Conservation (phyloP, 1,140 invertebrate species). For the Ceratosolen solmsi region DNA sequence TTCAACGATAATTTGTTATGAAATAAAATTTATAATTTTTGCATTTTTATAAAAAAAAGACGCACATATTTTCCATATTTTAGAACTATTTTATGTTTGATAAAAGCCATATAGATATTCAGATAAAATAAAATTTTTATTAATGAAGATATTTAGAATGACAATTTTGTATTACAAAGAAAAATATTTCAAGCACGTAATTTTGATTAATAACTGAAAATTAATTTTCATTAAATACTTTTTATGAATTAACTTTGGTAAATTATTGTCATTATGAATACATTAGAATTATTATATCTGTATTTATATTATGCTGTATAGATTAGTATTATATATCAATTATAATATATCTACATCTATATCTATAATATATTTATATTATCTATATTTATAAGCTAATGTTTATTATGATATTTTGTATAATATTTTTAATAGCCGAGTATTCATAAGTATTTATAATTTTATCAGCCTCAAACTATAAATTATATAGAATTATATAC, state of each 20-base stretch:
- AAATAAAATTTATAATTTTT: constrained; percentile 37
- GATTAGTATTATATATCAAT: too few species aligned
- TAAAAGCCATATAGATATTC: neutral
- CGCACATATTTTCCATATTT: constrained; percentile 24
- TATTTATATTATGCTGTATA: too few species aligned
- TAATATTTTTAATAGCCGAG: too few species aligned
- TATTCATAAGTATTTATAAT: too few species aligned
- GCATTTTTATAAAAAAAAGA: constrained; percentile 24
- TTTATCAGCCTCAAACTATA: too few species aligned
- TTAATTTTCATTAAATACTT: neutral
- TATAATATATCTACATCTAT: too few species aligned
- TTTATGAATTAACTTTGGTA: neutral
- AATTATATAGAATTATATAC: too few species aligned
- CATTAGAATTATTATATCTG: too few species aligned
- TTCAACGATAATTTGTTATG: neutral
- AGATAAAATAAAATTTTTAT: neutral
- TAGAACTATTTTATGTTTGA: neutral
- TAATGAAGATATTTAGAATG: neutral
- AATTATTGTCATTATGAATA: too few species aligned
- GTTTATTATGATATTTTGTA: too few species aligned
- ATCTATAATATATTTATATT: too few species aligned
- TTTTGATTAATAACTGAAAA: neutral
- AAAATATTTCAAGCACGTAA: neutral
- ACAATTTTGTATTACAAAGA: neutral
- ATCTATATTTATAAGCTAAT: too few species aligned